Conservation (phyloP, 2,797 vertebrate species). For the Megalops cyprinoides region DNA sequence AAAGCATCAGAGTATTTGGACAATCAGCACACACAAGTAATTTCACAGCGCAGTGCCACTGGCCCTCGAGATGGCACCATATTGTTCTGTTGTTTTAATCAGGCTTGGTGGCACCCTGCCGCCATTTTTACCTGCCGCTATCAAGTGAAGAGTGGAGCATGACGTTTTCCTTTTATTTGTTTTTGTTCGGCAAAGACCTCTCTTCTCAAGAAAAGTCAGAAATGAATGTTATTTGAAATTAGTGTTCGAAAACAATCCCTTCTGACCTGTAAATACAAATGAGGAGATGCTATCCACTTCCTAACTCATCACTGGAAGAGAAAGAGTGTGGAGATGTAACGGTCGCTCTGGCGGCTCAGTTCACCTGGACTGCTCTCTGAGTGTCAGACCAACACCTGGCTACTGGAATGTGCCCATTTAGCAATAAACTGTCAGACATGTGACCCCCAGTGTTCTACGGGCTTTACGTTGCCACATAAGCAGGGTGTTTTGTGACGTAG, state of each 20-base stretch:
- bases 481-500: conserved; percentile 14
- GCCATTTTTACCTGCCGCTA: conserved; percentile 51
- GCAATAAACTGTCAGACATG: conserved; percentile 71
- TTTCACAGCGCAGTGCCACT: conserved; percentile 15
- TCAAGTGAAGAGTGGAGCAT: conserved; percentile 2
- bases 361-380: conserved; percentile 42
- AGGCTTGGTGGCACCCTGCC: conserved; percentile 60
- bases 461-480: conserved; percentile 13
- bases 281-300: conserved; percentile 1
- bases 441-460: conserved; percentile 34
- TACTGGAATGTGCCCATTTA: conserved; percentile 54
- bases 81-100: conserved; percentile 36
- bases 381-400: not conserved
- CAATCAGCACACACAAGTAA: conserved; percentile 67
- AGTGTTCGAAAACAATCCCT: conserved; percentile 13
- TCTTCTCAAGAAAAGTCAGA: conserved; percentile 59
- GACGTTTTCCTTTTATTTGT: not conserved
- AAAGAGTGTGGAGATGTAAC: not conserved
- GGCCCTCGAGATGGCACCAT: not conserved
- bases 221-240: conserved; percentile 21
- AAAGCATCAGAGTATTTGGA: conserved; percentile 51
- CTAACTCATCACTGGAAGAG: not conserved
- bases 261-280: conserved; percentile 22
- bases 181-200: conserved; percentile 53
- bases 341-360: conserved; percentile 22